phyloP scores from a whole-genome alignment of 1,140 invertebrate genomes.

The Trialeurodes vaporariorum region DNA sequence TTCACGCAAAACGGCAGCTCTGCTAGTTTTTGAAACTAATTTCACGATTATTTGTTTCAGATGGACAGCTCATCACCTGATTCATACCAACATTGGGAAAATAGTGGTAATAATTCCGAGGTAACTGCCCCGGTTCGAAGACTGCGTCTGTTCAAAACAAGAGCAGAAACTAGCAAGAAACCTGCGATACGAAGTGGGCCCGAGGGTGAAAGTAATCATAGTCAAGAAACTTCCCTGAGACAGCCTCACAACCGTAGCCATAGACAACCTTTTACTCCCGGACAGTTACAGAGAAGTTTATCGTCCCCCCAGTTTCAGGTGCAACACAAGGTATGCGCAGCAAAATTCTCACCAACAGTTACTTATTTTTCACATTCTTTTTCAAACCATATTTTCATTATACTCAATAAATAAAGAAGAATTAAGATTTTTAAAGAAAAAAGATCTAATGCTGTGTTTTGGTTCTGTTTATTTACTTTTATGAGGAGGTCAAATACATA shows the following conservation, averaged over 20 bases:
- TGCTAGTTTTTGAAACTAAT: no score
- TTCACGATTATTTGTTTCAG: conserved; percentile 15
- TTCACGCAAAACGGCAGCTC: no score
- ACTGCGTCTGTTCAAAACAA: conserved; percentile 56
- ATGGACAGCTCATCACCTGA: conserved; percentile 41
- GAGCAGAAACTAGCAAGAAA: conserved; percentile 42
- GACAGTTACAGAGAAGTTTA: conserved; percentile 37
- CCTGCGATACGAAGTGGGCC: conserved; percentile 25
- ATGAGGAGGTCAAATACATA: no score
- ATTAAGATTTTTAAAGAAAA: no score
- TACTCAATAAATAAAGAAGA: no score
- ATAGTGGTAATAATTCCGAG: conserved; percentile 29
- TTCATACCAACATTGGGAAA: conserved; percentile 38
- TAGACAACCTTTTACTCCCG: conserved; percentile 16
- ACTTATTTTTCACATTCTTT: no score
- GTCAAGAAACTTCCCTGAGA: conserved; percentile 6
- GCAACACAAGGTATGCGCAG: neutral
- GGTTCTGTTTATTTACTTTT: no score
- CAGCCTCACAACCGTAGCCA: conserved; percentile 14
- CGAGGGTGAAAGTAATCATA: conserved; percentile 5
- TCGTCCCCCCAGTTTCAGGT: conserved; percentile 48
- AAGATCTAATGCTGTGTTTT: no score
- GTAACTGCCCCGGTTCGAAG: conserved; percentile 40
- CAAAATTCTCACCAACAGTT: no score
- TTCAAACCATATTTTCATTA: no score